Evolutionary conservation across 2,888 invertebrate genomes (phyloP).

Genomic region (Dascillus cervinus): DNA sequence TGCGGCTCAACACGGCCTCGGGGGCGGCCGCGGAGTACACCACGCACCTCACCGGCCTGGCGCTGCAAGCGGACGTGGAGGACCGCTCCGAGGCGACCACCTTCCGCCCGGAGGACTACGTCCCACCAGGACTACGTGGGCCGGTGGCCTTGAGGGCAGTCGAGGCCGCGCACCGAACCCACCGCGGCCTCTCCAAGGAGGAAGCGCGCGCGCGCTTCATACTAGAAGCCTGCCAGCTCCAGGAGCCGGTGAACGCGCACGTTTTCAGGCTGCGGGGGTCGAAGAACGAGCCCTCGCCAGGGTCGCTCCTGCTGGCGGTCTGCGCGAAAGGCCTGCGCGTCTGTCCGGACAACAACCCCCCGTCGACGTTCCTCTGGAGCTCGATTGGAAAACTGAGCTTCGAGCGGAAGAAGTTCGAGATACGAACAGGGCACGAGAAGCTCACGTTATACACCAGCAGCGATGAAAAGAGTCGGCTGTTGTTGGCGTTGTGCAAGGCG

Average conservation of each 20-base stretch:
- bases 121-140: constrained; percentile 60
- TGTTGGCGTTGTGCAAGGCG: constrained; percentile 63
- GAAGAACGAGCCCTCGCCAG: constrained; percentile 65
- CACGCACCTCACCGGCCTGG: constrained; percentile 78
- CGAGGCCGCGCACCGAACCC: constrained; percentile 75
- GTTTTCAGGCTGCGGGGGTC: constrained; percentile 65
- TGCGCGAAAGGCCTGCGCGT: constrained; percentile 90
- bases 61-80: constrained; percentile 88
- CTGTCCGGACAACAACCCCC: constrained; percentile 64
- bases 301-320: constrained; percentile 82
- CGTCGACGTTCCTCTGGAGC: constrained; percentile 84
- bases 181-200: constrained; percentile 62
- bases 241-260: constrained; percentile 86
- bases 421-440: constrained; percentile 81
- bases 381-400: constrained; percentile 92
- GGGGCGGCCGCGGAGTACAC: constrained; percentile 58
- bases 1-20: constrained; percentile 78
- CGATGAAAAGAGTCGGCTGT: constrained; percentile 82
- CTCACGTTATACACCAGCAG: constrained; percentile 84
- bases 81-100: constrained; percentile 57
- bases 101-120: constrained; percentile 81
- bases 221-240: constrained; percentile 74
- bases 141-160: constrained; percentile 50
- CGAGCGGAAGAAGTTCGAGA: constrained; percentile 96
- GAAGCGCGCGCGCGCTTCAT: constrained; percentile 87